A percentile compares a stretch with the other conserved stretches of the same genome.
Conservation (phyloP, 1,140 invertebrate species). For the Drosophila setifemur region DNA sequence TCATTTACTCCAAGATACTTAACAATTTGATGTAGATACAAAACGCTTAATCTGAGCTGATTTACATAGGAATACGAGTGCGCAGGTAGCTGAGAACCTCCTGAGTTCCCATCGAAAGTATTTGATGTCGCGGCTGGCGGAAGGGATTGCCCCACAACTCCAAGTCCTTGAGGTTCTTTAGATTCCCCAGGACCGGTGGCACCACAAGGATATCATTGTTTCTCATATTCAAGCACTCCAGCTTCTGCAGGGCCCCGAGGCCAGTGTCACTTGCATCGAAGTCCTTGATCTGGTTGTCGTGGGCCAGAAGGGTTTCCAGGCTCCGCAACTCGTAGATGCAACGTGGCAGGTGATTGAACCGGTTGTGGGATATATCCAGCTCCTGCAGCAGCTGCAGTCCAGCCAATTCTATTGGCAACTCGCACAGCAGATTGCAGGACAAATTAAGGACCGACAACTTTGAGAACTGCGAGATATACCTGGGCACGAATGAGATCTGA, state of each 20-base stretch:
- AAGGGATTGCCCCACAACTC: conserved; percentile 92
- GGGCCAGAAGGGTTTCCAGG: conserved; percentile 23
- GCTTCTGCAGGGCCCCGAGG: conserved; percentile 85
- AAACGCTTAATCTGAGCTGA: background rate
- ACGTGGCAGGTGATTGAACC: conserved; percentile 28
- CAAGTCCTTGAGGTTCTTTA: conserved; percentile 87
- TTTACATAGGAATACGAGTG: conserved; percentile 87
- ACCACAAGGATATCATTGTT: conserved; percentile 91
- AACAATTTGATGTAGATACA: background rate
- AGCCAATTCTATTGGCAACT: conserved; percentile 47
- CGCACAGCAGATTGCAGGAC: conserved; percentile 41
- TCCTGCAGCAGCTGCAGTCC: conserved; percentile 23
- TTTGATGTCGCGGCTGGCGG: conserved; percentile 91
- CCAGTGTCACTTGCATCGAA: conserved; percentile 86
- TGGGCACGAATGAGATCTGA: conserved; percentile 34
- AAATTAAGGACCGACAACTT: conserved; percentile 19
- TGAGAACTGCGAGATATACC: conserved; percentile 53
- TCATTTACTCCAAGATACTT: background rate
- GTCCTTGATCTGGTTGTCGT: conserved; percentile 87
- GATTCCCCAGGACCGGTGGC: conserved; percentile 91
- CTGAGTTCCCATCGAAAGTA: conserved; percentile 91
- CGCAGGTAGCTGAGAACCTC: conserved; percentile 91
- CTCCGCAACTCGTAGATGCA: conserved; percentile 47
- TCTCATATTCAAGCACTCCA: conserved; percentile 89
- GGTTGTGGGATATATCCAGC: conserved; percentile 56